Conservation (phyloP, 1,140 invertebrate species). For the Daktulosphaira vitifoliae region DNA sequence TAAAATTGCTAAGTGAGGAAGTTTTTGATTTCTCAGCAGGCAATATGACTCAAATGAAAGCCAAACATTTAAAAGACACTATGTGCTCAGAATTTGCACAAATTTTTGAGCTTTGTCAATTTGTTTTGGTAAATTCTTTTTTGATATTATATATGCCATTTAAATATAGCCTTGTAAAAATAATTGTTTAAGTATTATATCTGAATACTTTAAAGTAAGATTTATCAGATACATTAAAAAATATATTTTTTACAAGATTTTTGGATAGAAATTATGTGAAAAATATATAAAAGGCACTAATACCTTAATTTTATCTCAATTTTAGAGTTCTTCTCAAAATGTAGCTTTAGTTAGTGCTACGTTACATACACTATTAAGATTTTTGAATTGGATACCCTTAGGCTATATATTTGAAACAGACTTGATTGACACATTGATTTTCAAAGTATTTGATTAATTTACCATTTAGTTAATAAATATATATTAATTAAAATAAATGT, state of each 20-base stretch:
- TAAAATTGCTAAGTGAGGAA: constrained; percentile 96
- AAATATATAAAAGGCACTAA: no score
- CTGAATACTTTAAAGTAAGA: no score
- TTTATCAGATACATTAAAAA: background rate
- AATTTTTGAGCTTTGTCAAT: constrained; percentile 95
- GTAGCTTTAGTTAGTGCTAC: constrained; percentile 87
- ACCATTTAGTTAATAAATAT: constrained; percentile 22
- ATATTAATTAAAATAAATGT: constrained; percentile 50
- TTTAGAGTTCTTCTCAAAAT: constrained; percentile 88
- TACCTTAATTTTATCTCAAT: background rate
- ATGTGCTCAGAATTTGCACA: constrained; percentile 99
- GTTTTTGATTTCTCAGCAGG: constrained; percentile 97
- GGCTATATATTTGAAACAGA: constrained; percentile 99
- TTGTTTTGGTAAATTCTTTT: constrained; percentile 62
- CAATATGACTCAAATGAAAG: constrained; percentile 97
- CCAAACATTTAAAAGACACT: constrained; percentile 98
- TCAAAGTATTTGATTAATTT: constrained; percentile 55
- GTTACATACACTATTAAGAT: constrained; percentile 88
- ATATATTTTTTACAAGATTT: no score
- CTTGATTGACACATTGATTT: constrained; percentile 87
- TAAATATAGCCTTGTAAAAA: background rate
- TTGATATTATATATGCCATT: background rate
- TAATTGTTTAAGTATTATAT: background rate
- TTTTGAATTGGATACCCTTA: constrained; percentile 98
- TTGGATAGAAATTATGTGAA: no score